A percentile compares a stretch with the other conserved stretches of the same genome.
These are phyloP conservation scores for Eledone cirrhosa DNA, from an alignment of 2,888 invertebrate species.

Conservation along the genomic window DNA sequence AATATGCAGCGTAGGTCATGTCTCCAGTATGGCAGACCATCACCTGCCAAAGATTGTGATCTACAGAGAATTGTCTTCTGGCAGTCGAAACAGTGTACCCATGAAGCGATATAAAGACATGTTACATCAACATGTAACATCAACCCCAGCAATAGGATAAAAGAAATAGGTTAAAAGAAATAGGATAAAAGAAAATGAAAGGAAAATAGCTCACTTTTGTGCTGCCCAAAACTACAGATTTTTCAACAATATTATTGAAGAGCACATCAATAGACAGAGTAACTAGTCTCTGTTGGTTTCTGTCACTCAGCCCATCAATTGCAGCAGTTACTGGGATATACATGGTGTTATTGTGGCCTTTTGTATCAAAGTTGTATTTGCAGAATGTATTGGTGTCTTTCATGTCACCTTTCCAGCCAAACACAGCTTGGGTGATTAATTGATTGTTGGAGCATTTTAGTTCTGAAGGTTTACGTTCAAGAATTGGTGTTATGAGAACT, in stretches of 20 bases:
- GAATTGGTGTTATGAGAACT: conserved; percentile 32
- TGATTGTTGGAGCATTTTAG: conserved; percentile 38
- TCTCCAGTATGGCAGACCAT: too few relatives aligned
- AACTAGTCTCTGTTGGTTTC: conserved; percentile 34
- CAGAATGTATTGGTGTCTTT: conserved; percentile 36
- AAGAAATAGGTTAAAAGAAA: neutral
- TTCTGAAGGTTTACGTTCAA: conserved; percentile 36
- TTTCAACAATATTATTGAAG: neutral
- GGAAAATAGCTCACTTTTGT: conserved; percentile 1
- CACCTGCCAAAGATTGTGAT: too few relatives aligned
- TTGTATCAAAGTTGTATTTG: conserved; percentile 39
- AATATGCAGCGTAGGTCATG: too few relatives aligned
- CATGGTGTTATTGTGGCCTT: conserved; percentile 35
- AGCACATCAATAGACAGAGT: conserved; percentile 4
- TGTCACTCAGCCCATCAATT: conserved; percentile 44
- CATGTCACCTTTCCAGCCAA: conserved; percentile 36
- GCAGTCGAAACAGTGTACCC: too few relatives aligned
- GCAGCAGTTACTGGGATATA: conserved; percentile 43
- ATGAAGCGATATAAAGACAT: too few relatives aligned
- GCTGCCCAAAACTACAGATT: neutral
- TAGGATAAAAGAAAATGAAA: neutral
- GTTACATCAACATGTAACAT: too few relatives aligned
- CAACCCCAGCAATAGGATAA: too few relatives aligned
- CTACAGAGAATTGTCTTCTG: too few relatives aligned
- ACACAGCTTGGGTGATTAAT: conserved; percentile 42